Evolutionary conservation across 2,113 vertebrate species (phyloP).

Genomic region (Strix uralensis): DNA sequence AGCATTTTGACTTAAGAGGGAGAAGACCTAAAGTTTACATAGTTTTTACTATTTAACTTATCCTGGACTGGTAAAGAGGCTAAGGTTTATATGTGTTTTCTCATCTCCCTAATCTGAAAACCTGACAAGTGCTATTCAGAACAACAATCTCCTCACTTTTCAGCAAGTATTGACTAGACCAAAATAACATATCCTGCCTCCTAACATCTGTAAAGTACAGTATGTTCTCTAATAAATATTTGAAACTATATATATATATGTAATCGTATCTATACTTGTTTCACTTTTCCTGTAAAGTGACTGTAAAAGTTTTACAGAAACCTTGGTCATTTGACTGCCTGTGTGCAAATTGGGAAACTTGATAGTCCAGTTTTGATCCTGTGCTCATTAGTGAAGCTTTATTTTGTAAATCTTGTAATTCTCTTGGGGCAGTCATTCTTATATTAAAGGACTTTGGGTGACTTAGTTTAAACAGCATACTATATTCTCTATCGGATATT

Average conservation of each 20-base stretch:
- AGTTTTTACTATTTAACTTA: neutral
- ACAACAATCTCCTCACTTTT: neutral
- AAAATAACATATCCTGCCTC: neutral
- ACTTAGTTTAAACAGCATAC: neutral
- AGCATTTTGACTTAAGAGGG: neutral
- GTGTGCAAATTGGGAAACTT: neutral
- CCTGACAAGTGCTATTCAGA: neutral
- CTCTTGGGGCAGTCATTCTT: neutral
- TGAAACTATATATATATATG: neutral
- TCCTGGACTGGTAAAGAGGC: neutral
- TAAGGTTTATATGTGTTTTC: neutral
- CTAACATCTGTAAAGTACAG: neutral
- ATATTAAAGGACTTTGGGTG: neutral
- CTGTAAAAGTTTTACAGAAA: neutral
- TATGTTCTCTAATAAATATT: neutral
- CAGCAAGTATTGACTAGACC: neutral
- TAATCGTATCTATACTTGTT: neutral
- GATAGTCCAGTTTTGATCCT: constrained; percentile 44
- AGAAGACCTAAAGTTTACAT: neutral
- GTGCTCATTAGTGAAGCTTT: neutral
- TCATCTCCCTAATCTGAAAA: neutral
- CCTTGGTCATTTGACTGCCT: neutral
- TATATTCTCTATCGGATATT: neutral
- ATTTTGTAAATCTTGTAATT: constrained; percentile 1
- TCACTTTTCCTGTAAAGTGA: neutral